These are phyloP conservation scores for Gallinago media DNA, from an alignment of 2,113 vertebrate species.

Conservation along the genomic window DNA sequence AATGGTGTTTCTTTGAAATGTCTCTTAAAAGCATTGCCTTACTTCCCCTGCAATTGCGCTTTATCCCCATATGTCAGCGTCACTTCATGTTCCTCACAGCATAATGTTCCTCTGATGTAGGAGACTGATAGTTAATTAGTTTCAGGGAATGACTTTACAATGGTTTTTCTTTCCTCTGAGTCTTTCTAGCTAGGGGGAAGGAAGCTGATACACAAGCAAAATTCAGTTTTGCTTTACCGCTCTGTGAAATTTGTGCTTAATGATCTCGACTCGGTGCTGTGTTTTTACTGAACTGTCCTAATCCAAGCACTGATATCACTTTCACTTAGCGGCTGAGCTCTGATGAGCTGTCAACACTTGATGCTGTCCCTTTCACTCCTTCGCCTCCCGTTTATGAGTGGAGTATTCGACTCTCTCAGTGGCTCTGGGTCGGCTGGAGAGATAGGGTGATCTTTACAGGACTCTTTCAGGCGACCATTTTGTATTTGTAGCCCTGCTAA, in stretches of 20 bases:
- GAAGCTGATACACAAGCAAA: background rate
- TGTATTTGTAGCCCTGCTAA: slow-evolving; percentile 3
- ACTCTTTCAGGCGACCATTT: background rate
- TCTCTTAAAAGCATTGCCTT: background rate
- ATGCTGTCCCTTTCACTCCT: background rate
- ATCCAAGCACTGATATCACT: background rate
- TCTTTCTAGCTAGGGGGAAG: background rate
- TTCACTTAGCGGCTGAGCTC: background rate
- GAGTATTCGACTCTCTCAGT: background rate
- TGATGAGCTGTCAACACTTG: background rate
- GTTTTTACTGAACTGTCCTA: background rate
- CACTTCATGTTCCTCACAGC: background rate
- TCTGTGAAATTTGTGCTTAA: background rate
- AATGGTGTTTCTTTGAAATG: background rate
- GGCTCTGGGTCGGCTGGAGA: background rate
- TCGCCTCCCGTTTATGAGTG: background rate
- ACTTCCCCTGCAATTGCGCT: background rate
- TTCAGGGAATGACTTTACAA: background rate
- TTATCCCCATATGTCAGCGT: background rate
- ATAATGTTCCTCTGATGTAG: background rate
- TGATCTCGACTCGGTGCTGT: rapidly evolving
- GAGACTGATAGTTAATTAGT: background rate
- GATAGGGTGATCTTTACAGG: background rate
- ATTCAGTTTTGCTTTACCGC: background rate
- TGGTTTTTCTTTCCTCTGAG: background rate